A percentile compares a stretch with the other conserved stretches of the same genome.
phyloP scores from a whole-genome alignment of 2,113 vertebrate species.

The Caloenas nicobarica region DNA sequence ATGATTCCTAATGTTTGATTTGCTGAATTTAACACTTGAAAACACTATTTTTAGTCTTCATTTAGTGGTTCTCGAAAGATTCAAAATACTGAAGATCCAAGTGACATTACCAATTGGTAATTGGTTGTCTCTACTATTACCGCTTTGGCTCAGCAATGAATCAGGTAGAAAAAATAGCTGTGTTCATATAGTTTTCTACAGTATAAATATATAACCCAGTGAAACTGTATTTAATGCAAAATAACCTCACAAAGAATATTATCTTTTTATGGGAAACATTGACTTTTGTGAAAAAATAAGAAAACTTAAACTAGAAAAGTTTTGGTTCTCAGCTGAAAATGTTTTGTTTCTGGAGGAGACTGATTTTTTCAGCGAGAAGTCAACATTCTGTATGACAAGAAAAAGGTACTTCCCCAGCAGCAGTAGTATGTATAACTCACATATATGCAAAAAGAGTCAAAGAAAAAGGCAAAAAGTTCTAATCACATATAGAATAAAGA shows the following conservation, averaged over 20 bases:
- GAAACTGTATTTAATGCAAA: neutral
- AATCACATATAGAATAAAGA: neutral
- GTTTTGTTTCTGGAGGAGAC: neutral
- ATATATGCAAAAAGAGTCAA: neutral
- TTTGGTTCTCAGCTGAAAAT: neutral
- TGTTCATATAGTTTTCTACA: neutral
- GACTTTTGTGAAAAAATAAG: neutral
- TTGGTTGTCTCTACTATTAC: neutral
- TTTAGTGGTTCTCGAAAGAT: neutral
- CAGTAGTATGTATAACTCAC: neutral
- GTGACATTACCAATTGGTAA: neutral
- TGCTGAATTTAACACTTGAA: neutral
- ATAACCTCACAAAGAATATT: neutral
- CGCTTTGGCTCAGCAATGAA: neutral
- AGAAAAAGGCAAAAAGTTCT: neutral
- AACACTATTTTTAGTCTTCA: neutral
- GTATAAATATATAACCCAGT: neutral
- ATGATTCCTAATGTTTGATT: neutral
- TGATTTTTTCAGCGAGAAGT: neutral
- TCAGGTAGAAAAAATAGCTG: neutral
- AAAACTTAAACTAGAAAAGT: neutral
- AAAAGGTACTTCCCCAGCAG: neutral
- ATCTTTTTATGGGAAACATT: neutral
- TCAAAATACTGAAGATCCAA: neutral
- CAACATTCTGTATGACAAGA: neutral